Conservation (phyloP, 2,888 invertebrate species). For the Gymnoscelis rufifasciata region DNA sequence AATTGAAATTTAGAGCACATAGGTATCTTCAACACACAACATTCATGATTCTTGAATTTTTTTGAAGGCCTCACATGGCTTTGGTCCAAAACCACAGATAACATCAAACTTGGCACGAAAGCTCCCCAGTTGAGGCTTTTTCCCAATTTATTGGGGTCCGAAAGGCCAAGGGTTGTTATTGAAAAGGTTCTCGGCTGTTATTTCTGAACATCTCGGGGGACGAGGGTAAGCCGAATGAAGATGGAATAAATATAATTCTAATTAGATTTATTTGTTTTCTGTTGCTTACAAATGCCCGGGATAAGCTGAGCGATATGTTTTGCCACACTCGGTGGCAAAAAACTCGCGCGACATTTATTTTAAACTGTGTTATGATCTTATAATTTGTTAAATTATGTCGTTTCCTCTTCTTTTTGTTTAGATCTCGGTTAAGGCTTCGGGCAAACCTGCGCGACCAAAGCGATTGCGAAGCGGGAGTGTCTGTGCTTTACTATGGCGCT, state of each 20-base stretch:
- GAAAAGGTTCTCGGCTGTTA: conserved; percentile 25
- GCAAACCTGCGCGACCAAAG: no score
- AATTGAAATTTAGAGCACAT: no score
- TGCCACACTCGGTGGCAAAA: no score
- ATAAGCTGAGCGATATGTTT: neutral
- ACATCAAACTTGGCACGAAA: conserved; percentile 9
- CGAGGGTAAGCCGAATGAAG: conserved; percentile 8
- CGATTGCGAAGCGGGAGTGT: no score
- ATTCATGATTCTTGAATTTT: neutral
- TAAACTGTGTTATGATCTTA: no score
- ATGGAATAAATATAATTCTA: conserved; percentile 15
- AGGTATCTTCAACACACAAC: no score
- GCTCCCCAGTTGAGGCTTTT: conserved; percentile 18
- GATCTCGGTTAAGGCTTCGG: no score
- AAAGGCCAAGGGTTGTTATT: conserved; percentile 27
- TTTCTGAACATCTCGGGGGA: conserved; percentile 15
- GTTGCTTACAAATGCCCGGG: neutral
- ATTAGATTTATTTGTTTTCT: conserved; percentile 2
- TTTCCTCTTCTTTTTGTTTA: no score
- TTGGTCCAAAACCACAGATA: conserved; percentile 7
- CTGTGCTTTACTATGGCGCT: no score
- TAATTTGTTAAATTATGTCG: no score
- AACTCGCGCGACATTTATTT: no score
- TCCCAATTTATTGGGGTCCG: conserved; percentile 33
- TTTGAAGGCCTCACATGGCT: neutral